Conservation (phyloP, 2,113 vertebrate species). For the Pangasianodon hypophthalmus region DNA sequence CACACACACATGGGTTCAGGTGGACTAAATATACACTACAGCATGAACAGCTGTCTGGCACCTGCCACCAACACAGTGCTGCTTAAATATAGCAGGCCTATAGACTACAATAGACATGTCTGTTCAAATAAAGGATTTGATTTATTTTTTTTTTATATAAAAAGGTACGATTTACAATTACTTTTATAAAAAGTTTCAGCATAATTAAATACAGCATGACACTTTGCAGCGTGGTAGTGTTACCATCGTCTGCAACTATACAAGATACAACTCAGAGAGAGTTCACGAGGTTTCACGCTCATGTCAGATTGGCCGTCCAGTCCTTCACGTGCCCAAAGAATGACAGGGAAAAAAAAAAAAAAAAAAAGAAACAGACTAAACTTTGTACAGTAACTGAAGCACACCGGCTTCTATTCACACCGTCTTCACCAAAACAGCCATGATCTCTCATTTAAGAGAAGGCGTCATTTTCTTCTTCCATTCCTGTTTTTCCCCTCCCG, state of each 20-base stretch:
- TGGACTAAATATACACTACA: slow-evolving; percentile 9
- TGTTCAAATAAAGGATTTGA: slow-evolving; percentile 88
- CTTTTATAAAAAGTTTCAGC: slow-evolving; percentile 99
- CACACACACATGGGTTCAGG: not conserved
- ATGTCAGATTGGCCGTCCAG: slow-evolving; percentile 88
- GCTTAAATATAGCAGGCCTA: slow-evolving; percentile 3
- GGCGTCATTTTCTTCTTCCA: slow-evolving; percentile 66
- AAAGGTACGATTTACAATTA: slow-evolving; percentile 99
- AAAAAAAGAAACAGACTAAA: slow-evolving; percentile 79
- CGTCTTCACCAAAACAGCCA: slow-evolving; percentile 90
- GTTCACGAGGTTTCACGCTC: slow-evolving; percentile 88
- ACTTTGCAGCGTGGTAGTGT: slow-evolving; percentile 84
- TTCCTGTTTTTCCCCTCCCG: slow-evolving; percentile 76
- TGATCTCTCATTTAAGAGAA: slow-evolving; percentile 76
- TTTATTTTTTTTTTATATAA: slow-evolving; percentile 95
- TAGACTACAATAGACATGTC: slow-evolving; percentile 59
- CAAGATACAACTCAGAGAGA: slow-evolving; percentile 89
- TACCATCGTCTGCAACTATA: slow-evolving; percentile 92
- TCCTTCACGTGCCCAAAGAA: slow-evolving; percentile 85
- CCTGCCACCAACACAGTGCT: not conserved
- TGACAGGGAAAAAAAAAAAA: slow-evolving; percentile 71
- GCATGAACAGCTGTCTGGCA: slow-evolving; percentile 2
- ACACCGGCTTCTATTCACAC: slow-evolving; percentile 88
- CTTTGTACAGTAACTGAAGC: slow-evolving; percentile 88
- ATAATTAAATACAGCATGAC: slow-evolving; percentile 98